Base-by-base conservation (phyloP, 2,888 invertebrate species). In the Noctua comes region DNA sequence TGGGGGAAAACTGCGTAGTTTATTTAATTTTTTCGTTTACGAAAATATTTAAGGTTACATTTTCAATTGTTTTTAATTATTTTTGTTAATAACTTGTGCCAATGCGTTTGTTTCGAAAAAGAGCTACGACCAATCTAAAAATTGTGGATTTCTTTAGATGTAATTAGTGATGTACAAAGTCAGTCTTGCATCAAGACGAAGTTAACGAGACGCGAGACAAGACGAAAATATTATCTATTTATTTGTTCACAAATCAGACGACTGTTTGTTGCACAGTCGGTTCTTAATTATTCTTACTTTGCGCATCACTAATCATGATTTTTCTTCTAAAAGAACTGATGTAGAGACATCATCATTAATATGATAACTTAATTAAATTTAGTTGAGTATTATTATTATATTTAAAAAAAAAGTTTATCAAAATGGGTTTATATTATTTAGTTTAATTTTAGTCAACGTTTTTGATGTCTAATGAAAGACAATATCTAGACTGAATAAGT, bases 401-500 rank as follows among this genome's bases (percentile, higher is more conserved):
- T 92, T 86, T 79, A 31, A 76, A 93, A 91, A 91, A 84, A 88
- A 91, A 88, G 88, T 89, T 91, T 93, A 91, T 90, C 89, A 86
- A 91, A 84, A 92, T 92, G 91, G 92, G 91, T 93, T 91, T 93
- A 90, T 91, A 79, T 83, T 83, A 84, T 82, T 90, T 89, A 88
- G 83, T 90, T 91, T 93, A 94, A 93, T 92, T 93, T 93, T 95
- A 94, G 94, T 95, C 93, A 94, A 92, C 90, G 92, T 92, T 94
- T 93, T 94, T 91, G 89, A 93, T 95, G 95, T 96, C 95, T 94
- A 90, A 93, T 90, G 90, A 95, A 95, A 96, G 96, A 96, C 96
- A 95, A 95, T 95, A 95, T 94, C 90, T 96, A 96, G 95, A 96
- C 96, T 96, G 96, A 96, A 95, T 94, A 95, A 95, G 95, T 95